phyloP scores from a whole-genome alignment of 2,797 vertebrate species.

The Hybognathus amarus region DNA sequence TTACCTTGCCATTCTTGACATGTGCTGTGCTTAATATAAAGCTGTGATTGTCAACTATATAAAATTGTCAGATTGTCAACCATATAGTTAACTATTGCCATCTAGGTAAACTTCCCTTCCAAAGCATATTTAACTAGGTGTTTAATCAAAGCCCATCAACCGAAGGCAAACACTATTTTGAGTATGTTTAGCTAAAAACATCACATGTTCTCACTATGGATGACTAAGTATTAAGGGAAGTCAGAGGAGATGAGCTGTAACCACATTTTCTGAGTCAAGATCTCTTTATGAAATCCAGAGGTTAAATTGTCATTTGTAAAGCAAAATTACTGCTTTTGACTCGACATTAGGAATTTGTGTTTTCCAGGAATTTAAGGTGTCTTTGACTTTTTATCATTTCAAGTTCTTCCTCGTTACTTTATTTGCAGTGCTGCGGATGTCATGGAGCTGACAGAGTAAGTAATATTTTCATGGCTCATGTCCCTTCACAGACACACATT shows the following conservation, averaged over 20 bases:
- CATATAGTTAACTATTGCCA: not conserved
- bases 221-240: not conserved
- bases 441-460: slow-evolving; percentile 70
- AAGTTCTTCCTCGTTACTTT: slow-evolving; percentile 3
- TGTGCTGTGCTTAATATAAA: not conserved
- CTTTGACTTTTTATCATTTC: not conserved
- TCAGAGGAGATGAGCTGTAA: slow-evolving; percentile 4
- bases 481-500: not conserved
- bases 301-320: not conserved
- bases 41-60: not conserved
- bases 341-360: not conserved
- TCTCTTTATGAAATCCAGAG: not conserved
- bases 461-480: slow-evolving; percentile 27
- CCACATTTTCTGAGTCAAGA: slow-evolving; percentile 8
- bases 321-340: slow-evolving; percentile 14
- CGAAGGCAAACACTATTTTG: not conserved
- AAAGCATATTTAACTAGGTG: slow-evolving; percentile 1
- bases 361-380: slow-evolving; percentile 10
- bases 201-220: not conserved
- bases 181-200: not conserved
- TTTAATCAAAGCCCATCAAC: slow-evolving; percentile 17
- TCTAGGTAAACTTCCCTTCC: slow-evolving; percentile 1
- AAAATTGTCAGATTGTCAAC: not conserved
- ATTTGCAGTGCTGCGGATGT: slow-evolving; percentile 60
- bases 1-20: not conserved